phyloP scores from a whole-genome alignment of 2,888 invertebrate genomes.

The Willowsia nigromaculata region DNA sequence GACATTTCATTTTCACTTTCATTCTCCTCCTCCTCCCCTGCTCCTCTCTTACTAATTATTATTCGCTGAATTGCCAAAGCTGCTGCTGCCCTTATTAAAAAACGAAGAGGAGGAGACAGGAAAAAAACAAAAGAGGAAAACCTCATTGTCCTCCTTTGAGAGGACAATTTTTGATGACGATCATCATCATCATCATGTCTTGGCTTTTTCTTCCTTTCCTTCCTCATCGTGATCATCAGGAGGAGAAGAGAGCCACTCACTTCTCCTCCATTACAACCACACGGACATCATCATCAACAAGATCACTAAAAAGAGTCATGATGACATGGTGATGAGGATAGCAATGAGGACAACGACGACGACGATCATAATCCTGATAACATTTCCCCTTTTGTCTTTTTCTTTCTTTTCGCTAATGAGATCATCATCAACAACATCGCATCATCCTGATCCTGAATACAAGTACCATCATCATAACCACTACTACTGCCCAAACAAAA shows the following conservation, averaged over 20 bases:
- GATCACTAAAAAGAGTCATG: neutral
- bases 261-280: neutral
- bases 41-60: conserved; percentile 11
- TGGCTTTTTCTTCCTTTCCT: neutral
- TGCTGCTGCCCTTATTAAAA: conserved; percentile 1
- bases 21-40: neutral
- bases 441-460: neutral
- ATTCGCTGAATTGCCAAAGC: conserved; percentile 32
- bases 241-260: neutral
- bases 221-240: neutral
- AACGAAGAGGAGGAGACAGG: neutral
- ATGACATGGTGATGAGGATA: neutral
- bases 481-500: conserved; percentile 6
- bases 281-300: neutral
- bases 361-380: conserved; percentile 15
- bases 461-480: neutral
- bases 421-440: conserved; percentile 9
- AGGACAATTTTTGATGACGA: neutral
- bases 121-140: conserved; percentile 10
- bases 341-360: neutral
- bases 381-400: conserved; percentile 36
- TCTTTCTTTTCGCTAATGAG: conserved; percentile 36
- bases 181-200: neutral
- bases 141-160: conserved; percentile 12
- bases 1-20: conserved; percentile 40